Conservation (phyloP, 2,797 vertebrate genomes). For the Eulemur mongoz region DNA sequence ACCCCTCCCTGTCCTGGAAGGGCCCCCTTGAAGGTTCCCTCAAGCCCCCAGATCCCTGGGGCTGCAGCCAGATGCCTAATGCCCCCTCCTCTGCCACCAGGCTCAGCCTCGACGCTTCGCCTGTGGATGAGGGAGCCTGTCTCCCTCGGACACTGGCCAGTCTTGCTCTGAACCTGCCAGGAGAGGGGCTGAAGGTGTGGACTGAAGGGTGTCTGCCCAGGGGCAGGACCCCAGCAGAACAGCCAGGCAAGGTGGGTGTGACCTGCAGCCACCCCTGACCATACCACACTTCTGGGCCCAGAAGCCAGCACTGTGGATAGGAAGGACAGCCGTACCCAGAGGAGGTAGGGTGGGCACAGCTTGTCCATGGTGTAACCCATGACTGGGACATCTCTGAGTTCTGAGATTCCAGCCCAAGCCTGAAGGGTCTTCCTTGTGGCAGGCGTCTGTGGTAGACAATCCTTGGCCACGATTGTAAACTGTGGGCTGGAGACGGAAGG, state of each 20-base stretch:
- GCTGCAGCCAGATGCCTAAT: fast-evolving
- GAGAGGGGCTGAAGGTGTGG: conserved; percentile 70
- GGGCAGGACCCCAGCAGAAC: background rate
- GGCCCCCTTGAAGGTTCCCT: too few relatives aligned
- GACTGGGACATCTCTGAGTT: fast-evolving
- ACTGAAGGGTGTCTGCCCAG: conserved; percentile 59
- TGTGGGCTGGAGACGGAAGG: fast-evolving
- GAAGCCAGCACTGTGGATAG: background rate
- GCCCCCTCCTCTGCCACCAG: conserved; percentile 78
- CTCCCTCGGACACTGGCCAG: conserved; percentile 64
- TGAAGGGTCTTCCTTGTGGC: too few relatives aligned
- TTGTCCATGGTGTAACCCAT: fast-evolving
- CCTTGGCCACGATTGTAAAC: too few relatives aligned
- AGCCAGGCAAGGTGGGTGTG: conserved; percentile 25
- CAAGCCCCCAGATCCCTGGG: background rate
- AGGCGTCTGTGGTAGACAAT: background rate
- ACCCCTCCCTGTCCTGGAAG: background rate
- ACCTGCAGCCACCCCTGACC: fast-evolving
- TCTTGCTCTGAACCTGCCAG: conserved; percentile 70
- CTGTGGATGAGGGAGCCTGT: conserved; percentile 84
- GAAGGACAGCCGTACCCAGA: fast-evolving
- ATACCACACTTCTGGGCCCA: background rate
- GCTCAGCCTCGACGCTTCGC: conserved; percentile 89
- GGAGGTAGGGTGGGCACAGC: background rate
- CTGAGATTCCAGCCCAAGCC: background rate